phyloP scores from a whole-genome alignment of 2,888 invertebrate genomes.

The Sinhomidia bicolor region DNA sequence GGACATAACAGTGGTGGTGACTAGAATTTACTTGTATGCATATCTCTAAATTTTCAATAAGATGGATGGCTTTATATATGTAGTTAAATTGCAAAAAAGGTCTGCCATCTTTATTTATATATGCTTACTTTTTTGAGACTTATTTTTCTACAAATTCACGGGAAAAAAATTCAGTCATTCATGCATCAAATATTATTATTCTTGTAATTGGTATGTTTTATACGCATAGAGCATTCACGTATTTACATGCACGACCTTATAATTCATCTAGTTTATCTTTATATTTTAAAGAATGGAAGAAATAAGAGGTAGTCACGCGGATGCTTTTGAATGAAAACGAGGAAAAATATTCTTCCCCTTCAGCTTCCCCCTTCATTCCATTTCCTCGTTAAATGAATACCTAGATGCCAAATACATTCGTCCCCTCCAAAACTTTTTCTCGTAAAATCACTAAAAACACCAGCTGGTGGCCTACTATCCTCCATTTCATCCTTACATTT shows the following conservation, averaged over 20 bases:
- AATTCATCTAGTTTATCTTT: background rate
- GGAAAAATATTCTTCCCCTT: background rate
- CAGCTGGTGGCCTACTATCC: constrained; percentile 6
- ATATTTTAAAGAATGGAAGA: background rate
- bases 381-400: background rate
- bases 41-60: background rate
- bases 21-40: no score
- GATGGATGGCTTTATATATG: background rate
- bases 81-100: background rate
- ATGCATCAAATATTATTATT: background rate
- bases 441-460: background rate
- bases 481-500: background rate
- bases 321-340: background rate
- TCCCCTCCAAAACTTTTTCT: background rate
- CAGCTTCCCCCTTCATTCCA: background rate
- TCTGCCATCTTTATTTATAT: no score
- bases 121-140: background rate
- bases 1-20: no score
- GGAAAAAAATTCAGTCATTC: background rate
- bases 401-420: constrained; percentile 20
- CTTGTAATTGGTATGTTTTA: background rate
- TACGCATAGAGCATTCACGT: background rate
- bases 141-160: background rate
- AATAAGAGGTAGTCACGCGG: no score
- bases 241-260: no score